These are phyloP conservation scores for Pseudochirops cupreus DNA, from an alignment of 2,797 vertebrate species.

Conservation along the genomic window DNA sequence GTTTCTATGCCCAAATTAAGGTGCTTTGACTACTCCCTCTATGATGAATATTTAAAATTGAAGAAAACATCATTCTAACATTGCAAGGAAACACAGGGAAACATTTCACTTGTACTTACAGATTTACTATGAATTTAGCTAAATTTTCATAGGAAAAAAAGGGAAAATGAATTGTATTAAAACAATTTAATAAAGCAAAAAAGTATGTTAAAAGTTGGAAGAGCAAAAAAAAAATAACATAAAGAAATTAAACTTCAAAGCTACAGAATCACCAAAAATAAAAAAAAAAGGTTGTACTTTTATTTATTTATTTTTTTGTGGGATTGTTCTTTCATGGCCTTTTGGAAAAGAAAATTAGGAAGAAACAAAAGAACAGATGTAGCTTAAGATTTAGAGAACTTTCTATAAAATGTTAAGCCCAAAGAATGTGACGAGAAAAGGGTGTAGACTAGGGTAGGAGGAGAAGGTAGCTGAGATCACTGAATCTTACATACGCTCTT, in stretches of 20 bases:
- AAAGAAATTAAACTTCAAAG: constrained; percentile 47
- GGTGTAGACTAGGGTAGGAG: background rate
- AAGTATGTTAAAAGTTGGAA: constrained; percentile 15
- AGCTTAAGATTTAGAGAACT: constrained; percentile 55
- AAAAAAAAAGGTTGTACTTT: background rate
- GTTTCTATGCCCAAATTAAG: background rate
- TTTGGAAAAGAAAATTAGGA: constrained; percentile 37
- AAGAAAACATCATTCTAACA: background rate
- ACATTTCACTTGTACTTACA: constrained; percentile 36
- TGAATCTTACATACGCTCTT: constrained; percentile 10
- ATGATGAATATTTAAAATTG: background rate
- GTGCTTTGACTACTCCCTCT: background rate
- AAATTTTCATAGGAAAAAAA: background rate
- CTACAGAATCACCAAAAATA: constrained; percentile 43
- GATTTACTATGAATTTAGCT: constrained; percentile 25
- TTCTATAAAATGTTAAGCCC: constrained; percentile 61
- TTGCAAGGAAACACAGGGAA: background rate
- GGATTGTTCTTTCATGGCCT: background rate
- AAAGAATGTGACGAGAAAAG: constrained; percentile 52
- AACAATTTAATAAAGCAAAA: constrained; percentile 18
- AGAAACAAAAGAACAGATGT: constrained; percentile 57
- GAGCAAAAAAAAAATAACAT: background rate
- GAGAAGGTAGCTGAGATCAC: constrained; percentile 26
- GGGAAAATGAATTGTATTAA: constrained; percentile 14
- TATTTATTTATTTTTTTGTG: background rate